These are phyloP conservation scores for Etheostoma cragini DNA, from an alignment of 2,113 vertebrate genomes.

Conservation along the genomic window DNA sequence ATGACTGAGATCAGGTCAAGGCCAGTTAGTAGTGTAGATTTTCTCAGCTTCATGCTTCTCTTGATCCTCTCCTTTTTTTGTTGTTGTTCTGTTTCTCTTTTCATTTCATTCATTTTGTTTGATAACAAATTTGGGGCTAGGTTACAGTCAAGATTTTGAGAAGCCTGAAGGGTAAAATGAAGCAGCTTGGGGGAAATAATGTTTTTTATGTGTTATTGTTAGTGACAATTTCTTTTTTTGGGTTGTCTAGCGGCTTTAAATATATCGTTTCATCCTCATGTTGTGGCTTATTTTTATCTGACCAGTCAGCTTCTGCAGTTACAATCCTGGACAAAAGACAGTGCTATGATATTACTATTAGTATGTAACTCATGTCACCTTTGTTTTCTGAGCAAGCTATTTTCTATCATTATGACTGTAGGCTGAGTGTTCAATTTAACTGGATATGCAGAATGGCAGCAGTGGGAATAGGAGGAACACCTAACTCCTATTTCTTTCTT, in stretches of 20 bases:
- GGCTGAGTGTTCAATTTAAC: background rate
- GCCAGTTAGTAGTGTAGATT: background rate
- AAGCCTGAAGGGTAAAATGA: background rate
- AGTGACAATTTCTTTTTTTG: background rate
- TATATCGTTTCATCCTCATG: background rate
- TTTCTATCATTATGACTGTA: background rate
- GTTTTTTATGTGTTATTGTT: background rate
- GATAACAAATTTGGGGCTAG: background rate
- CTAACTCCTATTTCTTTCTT: slow-evolving; percentile 22
- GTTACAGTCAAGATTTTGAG: background rate
- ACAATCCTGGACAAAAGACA: background rate
- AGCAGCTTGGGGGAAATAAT: background rate
- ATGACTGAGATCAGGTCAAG: background rate
- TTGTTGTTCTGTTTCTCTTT: background rate
- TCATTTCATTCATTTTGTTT: background rate
- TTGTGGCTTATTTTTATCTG: background rate
- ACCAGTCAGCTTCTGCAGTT: background rate
- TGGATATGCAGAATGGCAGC: slow-evolving; percentile 9
- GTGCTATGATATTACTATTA: background rate
- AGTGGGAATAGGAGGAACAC: background rate
- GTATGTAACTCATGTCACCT: background rate
- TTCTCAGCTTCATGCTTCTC: background rate
- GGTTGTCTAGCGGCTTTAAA: background rate
- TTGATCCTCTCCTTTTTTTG: background rate
- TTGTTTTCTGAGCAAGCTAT: background rate